Evolutionary conservation across 1,140 invertebrate species (phyloP).

Genomic region (Hyposmocoma kahamanoa): DNA sequence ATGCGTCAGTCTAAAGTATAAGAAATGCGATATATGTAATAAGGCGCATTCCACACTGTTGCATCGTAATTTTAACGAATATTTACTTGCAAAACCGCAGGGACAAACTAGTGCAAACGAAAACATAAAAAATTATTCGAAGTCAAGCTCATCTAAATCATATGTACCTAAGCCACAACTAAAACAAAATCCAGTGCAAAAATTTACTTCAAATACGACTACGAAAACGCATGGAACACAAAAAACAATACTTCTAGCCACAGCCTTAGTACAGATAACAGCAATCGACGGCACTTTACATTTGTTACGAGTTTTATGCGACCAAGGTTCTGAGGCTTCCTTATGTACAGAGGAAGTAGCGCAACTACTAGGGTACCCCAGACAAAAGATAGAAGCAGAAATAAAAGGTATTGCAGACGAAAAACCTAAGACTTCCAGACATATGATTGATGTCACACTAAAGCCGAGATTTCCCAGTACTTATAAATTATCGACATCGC

Average conservation of each 20-base stretch:
- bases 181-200: not conserved
- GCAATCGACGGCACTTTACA: conserved; percentile 1
- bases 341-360: conserved; percentile 10
- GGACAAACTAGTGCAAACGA: not conserved
- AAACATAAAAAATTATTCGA: too few relatives aligned
- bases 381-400: conserved; percentile 5
- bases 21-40: conserved; percentile 2
- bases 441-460: conserved; percentile 6
- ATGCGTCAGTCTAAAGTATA: not conserved
- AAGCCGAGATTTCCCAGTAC: conserved; percentile 5
- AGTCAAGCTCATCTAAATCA: too few relatives aligned
- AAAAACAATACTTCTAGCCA: too few relatives aligned
- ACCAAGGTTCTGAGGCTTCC: conserved; percentile 9
- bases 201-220: too few relatives aligned
- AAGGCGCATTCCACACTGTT: conserved; percentile 3
- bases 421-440: conserved; percentile 1
- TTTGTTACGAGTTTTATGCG: conserved; percentile 6
- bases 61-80: not conserved
- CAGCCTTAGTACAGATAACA: conserved; percentile 2
- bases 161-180: not conserved
- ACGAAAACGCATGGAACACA: too few relatives aligned
- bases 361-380: conserved; percentile 5
- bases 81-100: not conserved
- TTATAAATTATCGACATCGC: not conserved
- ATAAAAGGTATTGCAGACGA: conserved; percentile 9